Evolutionary conservation across 2,888 invertebrate genomes (phyloP).

Genomic region (Parasteatoda lunata): DNA sequence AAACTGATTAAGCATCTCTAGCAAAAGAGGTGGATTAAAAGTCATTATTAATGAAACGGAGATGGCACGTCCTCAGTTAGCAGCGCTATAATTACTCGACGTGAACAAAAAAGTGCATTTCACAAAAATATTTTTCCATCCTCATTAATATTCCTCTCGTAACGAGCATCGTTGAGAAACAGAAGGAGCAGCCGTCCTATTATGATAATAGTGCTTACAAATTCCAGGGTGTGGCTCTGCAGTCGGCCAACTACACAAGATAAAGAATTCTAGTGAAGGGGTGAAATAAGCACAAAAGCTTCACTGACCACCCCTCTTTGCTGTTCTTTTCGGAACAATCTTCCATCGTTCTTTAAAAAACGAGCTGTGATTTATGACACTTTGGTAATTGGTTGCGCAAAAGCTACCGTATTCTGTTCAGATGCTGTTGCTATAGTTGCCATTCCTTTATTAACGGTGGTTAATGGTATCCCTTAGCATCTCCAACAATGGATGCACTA

Average conservation of each 20-base stretch:
- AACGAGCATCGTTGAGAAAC: conserved; percentile 29
- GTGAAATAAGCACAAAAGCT: background rate
- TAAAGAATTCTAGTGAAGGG: conserved; percentile 13
- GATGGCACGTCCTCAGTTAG: background rate
- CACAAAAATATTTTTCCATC: conserved; percentile 9
- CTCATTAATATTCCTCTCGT: conserved; percentile 40
- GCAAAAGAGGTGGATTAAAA: no score
- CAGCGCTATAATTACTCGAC: background rate
- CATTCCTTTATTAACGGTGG: background rate
- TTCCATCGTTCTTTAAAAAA: conserved; percentile 5
- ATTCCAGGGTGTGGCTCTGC: conserved; percentile 65
- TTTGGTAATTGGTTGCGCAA: background rate
- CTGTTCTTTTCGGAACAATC: conserved; percentile 6
- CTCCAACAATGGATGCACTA: background rate
- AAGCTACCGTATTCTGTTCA: background rate
- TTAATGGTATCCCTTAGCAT: background rate
- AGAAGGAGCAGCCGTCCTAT: conserved; percentile 50
- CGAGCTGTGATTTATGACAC: conserved; percentile 54
- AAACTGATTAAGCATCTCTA: no score
- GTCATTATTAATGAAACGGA: background rate
- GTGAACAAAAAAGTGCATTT: background rate
- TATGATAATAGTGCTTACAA: conserved; percentile 58
- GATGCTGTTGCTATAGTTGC: background rate
- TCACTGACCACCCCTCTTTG: conserved; percentile 6
- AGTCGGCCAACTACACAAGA: background rate